Base-by-base conservation (phyloP, 1,140 invertebrate species). In the Drosophila bocki region DNA sequence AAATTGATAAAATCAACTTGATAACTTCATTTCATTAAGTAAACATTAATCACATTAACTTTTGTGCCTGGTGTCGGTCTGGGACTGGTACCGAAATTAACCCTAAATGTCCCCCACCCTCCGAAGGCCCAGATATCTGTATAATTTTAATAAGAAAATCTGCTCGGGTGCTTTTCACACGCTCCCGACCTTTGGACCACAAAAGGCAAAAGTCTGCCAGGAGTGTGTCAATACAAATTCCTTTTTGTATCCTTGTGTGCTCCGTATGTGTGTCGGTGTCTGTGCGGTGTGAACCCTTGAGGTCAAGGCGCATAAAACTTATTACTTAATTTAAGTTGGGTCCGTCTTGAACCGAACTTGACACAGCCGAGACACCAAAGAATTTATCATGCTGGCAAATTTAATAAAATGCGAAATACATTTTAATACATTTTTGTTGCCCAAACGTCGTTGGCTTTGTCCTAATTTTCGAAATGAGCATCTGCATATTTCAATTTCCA, bases 21-120 rank as follows among this genome's bases (percentile, higher is more conserved):
- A 90, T 90, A 90, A 90, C 86, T 90, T 90, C 82, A 90, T 90
- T 90, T 90, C 85, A 90, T 90, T 90, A 90, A 85, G 86, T 91
- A 90, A 90, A 90, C 86, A 90, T 90, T 90, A 90, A 90, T 90
- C 85, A 90, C 85, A 90, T 90, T 90, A 90, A 91, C 85, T 88
- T 79, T 90, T 90, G 62, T 68, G 78, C 71, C 69, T 51, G n/a
- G 44, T 51, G 69, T 69, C 44, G 69, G 53, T 47, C 51, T 60
- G 69, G 67, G 69, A 41, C 63, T 65, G 57, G 51, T 39, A 71
- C 63, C 64, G 71, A 91, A 90, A 90, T 90, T 90, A 90, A 90
- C 85, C 85, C 82, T 64, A 88, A 80, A 84, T 53, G 53, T 26
- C n/a, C 33, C 32, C 33, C 57, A 12, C 41, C 22, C 32, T 8